Percentiles rank a stretch among this genome's conserved stretches.
Conservation (phyloP, 2,888 invertebrate species). For the Heteromurus nitidus region DNA sequence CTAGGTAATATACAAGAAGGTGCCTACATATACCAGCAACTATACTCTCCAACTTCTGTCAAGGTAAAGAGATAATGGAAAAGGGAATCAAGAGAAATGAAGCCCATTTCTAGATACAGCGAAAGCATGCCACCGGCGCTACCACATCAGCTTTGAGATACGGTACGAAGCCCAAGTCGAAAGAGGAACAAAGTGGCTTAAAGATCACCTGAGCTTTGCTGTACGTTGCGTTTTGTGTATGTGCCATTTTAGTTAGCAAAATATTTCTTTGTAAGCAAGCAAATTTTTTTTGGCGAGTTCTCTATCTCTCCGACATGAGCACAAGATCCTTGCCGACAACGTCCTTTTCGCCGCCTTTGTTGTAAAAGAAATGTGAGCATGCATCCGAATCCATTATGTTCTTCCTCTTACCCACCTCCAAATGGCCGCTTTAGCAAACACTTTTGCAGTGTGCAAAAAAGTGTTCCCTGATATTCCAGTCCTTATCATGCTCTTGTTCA, state of each 20-base stretch:
- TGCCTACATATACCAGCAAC: too few species aligned
- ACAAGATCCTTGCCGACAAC: conserved; percentile 11
- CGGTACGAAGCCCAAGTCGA: background rate
- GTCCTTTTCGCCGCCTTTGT: too few species aligned
- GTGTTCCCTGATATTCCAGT: too few species aligned
- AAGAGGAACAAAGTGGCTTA: background rate
- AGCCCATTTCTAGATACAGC: conserved; percentile 16
- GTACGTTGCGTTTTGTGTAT: background rate
- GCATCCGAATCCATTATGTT: background rate
- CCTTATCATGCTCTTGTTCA: too few species aligned
- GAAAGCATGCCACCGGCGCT: too few species aligned
- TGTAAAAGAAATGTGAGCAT: conserved; percentile 1
- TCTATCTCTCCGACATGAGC: background rate
- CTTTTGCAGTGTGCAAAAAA: too few species aligned
- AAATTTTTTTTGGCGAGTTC: background rate
- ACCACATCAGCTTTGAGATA: too few species aligned
- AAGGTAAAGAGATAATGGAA: conserved; percentile 38
- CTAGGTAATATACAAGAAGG: too few species aligned
- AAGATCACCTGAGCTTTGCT: conserved; percentile 30
- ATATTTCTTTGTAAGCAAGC: background rate
- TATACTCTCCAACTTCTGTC: conserved; percentile 13
- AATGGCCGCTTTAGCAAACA: too few species aligned
- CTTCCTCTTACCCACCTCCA: background rate
- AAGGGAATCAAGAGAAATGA: conserved; percentile 31
- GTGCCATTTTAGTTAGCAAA: conserved; percentile 8